These are phyloP conservation scores for Periplaneta americana DNA, from an alignment of 1,140 invertebrate genomes.

Conservation along the genomic window DNA sequence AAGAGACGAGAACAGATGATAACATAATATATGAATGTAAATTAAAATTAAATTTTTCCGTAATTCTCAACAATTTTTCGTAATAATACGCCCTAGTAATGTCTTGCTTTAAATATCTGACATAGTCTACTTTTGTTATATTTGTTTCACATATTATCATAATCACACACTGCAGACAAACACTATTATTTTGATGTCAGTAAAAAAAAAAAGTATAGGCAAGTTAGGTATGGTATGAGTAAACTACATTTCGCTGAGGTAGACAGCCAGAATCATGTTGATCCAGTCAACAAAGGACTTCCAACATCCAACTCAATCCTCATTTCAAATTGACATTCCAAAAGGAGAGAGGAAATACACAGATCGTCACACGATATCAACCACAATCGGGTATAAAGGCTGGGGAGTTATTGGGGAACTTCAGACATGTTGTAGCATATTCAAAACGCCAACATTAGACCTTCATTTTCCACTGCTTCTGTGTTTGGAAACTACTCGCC, in stretches of 20 bases:
- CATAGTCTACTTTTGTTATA: too few species aligned
- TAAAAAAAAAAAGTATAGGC: background rate
- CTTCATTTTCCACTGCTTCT: conserved; percentile 5
- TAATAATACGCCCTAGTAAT: too few species aligned
- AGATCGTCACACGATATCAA: conserved; percentile 6
- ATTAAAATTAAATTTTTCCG: too few species aligned
- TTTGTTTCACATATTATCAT: background rate
- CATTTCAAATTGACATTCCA: conserved; percentile 14
- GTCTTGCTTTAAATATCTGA: too few species aligned
- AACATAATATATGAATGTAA: too few species aligned
- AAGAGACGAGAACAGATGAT: too few species aligned
- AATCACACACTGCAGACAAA: background rate
- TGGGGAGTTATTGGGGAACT: conserved; percentile 5
- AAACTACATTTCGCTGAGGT: background rate
- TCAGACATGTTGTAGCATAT: conserved; percentile 17
- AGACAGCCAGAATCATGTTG: background rate
- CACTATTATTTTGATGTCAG: background rate
- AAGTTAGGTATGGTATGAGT: background rate
- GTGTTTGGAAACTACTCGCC: conserved; percentile 8
- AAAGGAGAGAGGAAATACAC: conserved; percentile 2
- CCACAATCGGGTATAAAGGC: background rate
- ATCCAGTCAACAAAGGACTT: background rate
- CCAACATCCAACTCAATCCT: background rate
- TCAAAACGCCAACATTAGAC: conserved; percentile 21
- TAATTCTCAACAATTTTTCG: too few species aligned